phyloP scores from a whole-genome alignment of 2,113 vertebrate genomes.

The Oxyura jamaicensis region DNA sequence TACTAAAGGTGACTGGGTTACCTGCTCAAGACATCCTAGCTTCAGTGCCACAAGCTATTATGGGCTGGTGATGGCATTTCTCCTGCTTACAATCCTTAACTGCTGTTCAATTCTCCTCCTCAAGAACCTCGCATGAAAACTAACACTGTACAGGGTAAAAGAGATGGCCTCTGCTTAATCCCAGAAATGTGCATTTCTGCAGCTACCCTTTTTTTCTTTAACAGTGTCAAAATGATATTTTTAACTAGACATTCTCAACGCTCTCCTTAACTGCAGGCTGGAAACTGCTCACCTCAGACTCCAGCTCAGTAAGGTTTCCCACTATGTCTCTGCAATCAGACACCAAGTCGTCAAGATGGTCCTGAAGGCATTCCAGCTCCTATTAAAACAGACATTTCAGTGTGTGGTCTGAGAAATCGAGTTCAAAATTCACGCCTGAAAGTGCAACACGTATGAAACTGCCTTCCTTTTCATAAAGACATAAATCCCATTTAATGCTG shows the following conservation, averaged over 20 bases:
- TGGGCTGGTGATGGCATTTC: not conserved
- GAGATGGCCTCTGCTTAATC: not conserved
- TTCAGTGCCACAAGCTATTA: not conserved
- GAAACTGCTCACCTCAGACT: slow-evolving; percentile 87
- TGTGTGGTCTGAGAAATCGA: not conserved
- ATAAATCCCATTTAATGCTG: not conserved
- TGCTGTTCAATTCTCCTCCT: not conserved
- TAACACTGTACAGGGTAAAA: not conserved
- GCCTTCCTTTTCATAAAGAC: not conserved
- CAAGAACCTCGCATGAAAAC: not conserved
- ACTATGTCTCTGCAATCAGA: slow-evolving; percentile 91
- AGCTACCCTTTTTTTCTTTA: not conserved
- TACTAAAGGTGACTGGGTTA: not conserved
- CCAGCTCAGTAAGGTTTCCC: slow-evolving; percentile 94
- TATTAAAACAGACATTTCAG: slow-evolving; percentile 41
- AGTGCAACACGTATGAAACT: not conserved
- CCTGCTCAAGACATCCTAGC: not conserved
- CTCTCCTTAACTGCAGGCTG: not conserved
- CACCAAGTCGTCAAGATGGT: slow-evolving; percentile 92
- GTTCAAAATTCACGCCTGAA: not conserved
- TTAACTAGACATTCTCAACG: not conserved
- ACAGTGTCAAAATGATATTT: not conserved
- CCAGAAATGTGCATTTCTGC: not conserved
- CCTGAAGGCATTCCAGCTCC: slow-evolving; percentile 97
- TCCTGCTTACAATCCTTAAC: not conserved